phyloP scores from a whole-genome alignment of 2,797 vertebrate species.

The Crenichthys baileyi region DNA sequence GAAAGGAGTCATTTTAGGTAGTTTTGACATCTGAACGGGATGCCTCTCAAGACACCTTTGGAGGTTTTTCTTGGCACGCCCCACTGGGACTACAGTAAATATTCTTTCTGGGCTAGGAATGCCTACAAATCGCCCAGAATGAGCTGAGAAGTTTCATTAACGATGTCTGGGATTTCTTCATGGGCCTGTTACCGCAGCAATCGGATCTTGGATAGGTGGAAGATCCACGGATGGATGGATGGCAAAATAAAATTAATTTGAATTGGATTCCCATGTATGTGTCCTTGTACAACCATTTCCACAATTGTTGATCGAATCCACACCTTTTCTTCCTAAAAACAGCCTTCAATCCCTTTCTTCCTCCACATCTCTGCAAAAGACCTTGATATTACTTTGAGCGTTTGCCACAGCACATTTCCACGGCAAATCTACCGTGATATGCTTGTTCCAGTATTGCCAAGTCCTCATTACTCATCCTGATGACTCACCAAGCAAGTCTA shows the following conservation, averaged over 20 bases:
- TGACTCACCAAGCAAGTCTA: conserved; percentile 66
- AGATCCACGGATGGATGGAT: background rate
- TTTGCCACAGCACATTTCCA: conserved; percentile 68
- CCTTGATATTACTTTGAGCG: conserved; percentile 69
- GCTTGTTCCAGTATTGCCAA: conserved; percentile 42
- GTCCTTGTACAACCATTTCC: background rate
- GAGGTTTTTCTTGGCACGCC: background rate
- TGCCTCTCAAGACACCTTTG: background rate
- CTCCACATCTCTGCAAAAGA: conserved; percentile 47
- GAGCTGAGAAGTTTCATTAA: background rate
- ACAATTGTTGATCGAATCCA: conserved; percentile 7
- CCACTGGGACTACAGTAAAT: background rate
- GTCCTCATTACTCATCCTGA: conserved; percentile 59
- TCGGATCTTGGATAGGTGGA: background rate
- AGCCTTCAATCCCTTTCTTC: conserved; percentile 15
- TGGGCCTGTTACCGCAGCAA: background rate
- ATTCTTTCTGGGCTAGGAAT: background rate
- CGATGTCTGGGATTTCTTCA: background rate
- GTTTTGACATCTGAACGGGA: background rate
- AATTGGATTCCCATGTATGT: background rate
- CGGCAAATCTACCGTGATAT: conserved; percentile 69
- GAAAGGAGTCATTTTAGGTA: background rate
- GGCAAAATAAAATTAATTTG: background rate
- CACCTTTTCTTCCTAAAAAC: conserved; percentile 16
- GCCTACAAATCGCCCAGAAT: background rate